Conservation (phyloP, 2,888 invertebrate genomes). For the Caenorhabditis drosophilae region DNA sequence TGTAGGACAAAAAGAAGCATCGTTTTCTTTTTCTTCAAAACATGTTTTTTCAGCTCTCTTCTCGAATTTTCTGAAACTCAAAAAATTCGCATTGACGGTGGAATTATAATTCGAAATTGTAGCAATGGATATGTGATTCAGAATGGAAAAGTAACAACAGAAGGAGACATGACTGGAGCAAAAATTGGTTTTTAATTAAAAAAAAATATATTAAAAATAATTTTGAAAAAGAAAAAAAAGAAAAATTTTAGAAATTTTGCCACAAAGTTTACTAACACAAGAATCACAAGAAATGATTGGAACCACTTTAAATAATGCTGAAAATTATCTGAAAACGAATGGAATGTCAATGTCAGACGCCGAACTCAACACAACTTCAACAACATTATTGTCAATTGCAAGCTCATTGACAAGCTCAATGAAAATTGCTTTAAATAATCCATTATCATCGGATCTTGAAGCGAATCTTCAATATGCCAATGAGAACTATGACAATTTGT, state of each 20-base stretch:
- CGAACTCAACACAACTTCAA: conserved; percentile 42
- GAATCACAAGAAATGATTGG: conserved; percentile 41
- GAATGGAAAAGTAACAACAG: conserved; percentile 40
- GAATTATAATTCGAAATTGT: conserved; percentile 43
- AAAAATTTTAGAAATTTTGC: conserved; percentile 36
- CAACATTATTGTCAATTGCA: conserved; percentile 34
- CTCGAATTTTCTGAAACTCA: conserved; percentile 38
- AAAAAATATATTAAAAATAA: background rate
- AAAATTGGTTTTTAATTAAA: conserved; percentile 10
- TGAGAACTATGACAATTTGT: conserved; percentile 50
- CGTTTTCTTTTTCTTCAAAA: background rate
- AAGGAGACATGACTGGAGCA: conserved; percentile 38
- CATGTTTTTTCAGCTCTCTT: conserved; percentile 11
- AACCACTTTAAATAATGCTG: conserved; percentile 41
- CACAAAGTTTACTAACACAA: conserved; percentile 49
- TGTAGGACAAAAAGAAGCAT: conserved; percentile 5
- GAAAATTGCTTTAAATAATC: conserved; percentile 42
- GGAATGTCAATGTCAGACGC: conserved; percentile 43
- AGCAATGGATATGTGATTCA: conserved; percentile 47
- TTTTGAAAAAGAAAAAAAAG: too few species aligned
- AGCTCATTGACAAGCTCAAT: conserved; percentile 27
- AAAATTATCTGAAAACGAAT: conserved; percentile 38
- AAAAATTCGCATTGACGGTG: conserved; percentile 37
- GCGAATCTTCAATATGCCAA: conserved; percentile 46
- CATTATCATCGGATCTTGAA: conserved; percentile 41